Conservation (phyloP, 64 coral and sea anemone species). For the Acropora tenuis region DNA sequence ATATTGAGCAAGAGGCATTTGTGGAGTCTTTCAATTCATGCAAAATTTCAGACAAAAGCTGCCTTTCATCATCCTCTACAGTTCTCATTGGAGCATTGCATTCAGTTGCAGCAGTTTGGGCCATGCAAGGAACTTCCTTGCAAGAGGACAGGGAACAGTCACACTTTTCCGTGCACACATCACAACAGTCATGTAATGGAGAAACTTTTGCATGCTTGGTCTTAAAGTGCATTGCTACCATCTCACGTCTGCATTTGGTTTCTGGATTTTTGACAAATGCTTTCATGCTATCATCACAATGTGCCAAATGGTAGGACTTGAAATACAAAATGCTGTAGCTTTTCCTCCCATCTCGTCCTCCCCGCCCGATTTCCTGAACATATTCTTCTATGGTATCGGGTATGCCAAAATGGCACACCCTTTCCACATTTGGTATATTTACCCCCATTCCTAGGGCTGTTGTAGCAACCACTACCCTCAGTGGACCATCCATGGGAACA, state of each 20-base stretch:
- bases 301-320: constrained; percentile 4
- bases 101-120: not conserved
- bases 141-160: constrained; percentile 2
- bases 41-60: constrained; percentile 45
- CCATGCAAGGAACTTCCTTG: not conserved
- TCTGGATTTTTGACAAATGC: constrained; percentile 18
- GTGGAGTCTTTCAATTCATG: constrained; percentile 17
- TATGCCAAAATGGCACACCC: too few relatives aligned
- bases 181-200: constrained; percentile 25
- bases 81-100: constrained; percentile 32
- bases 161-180: not conserved
- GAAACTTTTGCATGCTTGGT: not conserved
- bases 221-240: constrained; percentile 18
- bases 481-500: constrained; percentile 4
- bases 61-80: constrained; percentile 49
- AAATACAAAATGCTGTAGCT: constrained; percentile 15
- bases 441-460: too few relatives aligned
- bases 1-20: constrained; percentile 50
- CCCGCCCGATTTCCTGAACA: constrained; percentile 59
- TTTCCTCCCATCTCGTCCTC: constrained; percentile 51
- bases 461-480: not conserved
- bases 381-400: constrained; percentile 43
- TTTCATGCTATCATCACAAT: constrained; percentile 18
- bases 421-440: too few relatives aligned
- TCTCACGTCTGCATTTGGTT: constrained; percentile 33